Evolutionary conservation across 2,888 invertebrate species (phyloP).

Genomic region (Drosophila incognita): DNA sequence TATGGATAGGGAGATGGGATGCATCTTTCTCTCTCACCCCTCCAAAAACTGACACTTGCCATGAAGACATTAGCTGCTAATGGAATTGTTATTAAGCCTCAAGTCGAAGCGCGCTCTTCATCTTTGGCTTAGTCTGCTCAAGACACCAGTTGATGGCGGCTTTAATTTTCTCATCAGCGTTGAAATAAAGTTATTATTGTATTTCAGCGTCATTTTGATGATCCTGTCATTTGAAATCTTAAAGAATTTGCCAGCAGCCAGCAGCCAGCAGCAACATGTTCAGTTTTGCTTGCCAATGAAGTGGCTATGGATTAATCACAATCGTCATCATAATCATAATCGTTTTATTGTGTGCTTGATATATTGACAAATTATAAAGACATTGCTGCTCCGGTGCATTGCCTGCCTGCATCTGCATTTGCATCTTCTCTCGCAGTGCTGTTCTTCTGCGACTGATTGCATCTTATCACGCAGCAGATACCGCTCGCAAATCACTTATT

Average conservation of each 20-base stretch:
- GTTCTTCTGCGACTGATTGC: constrained; percentile 58
- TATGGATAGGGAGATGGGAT: neutral
- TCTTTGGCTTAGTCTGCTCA: constrained; percentile 36
- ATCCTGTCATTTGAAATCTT: constrained; percentile 32
- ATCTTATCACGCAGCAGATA: constrained; percentile 70
- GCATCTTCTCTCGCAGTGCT: neutral
- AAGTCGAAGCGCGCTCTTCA: constrained; percentile 37
- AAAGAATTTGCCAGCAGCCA: constrained; percentile 32
- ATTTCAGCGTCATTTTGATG: constrained; percentile 54
- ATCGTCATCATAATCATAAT: constrained; percentile 19
- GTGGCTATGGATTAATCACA: constrained; percentile 17
- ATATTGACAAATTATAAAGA: constrained; percentile 76
- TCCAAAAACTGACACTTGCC: constrained; percentile 83
- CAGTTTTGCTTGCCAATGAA: constrained; percentile 40
- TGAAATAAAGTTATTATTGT: constrained; percentile 77
- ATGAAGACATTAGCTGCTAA: constrained; percentile 85
- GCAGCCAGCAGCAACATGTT: constrained; percentile 8
- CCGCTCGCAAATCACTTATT: constrained; percentile 72
- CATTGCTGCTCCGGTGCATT: constrained; percentile 30
- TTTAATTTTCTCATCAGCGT: constrained; percentile 75
- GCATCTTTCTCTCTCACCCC: constrained; percentile 53
- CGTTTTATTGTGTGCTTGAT: constrained; percentile 76
- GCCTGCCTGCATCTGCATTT: constrained; percentile 3
- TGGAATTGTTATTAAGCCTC: constrained; percentile 85
- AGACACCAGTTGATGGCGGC: constrained; percentile 51